These are phyloP conservation scores for Myocastor coypus DNA, from an alignment of 2,113 vertebrate genomes.

Conservation along the genomic window DNA sequence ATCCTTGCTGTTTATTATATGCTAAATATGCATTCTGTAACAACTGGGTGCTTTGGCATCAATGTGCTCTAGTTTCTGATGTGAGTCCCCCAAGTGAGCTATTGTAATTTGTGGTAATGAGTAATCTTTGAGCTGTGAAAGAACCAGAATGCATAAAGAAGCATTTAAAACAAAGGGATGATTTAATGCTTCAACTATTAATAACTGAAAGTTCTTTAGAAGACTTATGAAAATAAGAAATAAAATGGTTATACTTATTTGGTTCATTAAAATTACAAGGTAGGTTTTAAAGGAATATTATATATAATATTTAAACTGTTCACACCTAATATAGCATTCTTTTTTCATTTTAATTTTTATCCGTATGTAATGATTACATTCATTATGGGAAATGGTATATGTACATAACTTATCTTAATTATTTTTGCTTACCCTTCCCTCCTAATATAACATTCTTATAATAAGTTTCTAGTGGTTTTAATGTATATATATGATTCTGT, in stretches of 20 bases:
- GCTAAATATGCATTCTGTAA: slow-evolving; percentile 47
- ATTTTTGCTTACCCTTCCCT: background rate
- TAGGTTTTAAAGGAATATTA: slow-evolving; percentile 28
- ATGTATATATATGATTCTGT: background rate
- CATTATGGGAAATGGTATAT: background rate
- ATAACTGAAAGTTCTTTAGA: slow-evolving; percentile 67
- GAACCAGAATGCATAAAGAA: slow-evolving; percentile 62
- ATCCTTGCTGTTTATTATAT: background rate
- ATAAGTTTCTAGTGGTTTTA: slow-evolving; percentile 2
- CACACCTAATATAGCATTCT: background rate
- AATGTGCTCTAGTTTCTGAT: slow-evolving; percentile 56
- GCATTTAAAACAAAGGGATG: slow-evolving; percentile 73
- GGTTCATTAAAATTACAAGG: slow-evolving; percentile 47
- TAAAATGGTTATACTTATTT: slow-evolving; percentile 53
- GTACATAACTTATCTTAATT: background rate
- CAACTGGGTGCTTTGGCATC: slow-evolving; percentile 45
- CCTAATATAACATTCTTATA: background rate
- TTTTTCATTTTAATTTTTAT: background rate
- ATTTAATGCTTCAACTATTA: slow-evolving; percentile 67
- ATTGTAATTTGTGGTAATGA: slow-evolving; percentile 69
- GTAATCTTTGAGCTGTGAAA: slow-evolving; percentile 71
- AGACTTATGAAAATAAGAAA: slow-evolving; percentile 64
- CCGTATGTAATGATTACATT: background rate
- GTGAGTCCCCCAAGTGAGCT: slow-evolving; percentile 66
- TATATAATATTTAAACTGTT: background rate